Evolutionary conservation across 2,888 invertebrate genomes (phyloP), one percentile per base, ranked within the genome.

Genomic region (Conops quadrifasciatus): DNA sequence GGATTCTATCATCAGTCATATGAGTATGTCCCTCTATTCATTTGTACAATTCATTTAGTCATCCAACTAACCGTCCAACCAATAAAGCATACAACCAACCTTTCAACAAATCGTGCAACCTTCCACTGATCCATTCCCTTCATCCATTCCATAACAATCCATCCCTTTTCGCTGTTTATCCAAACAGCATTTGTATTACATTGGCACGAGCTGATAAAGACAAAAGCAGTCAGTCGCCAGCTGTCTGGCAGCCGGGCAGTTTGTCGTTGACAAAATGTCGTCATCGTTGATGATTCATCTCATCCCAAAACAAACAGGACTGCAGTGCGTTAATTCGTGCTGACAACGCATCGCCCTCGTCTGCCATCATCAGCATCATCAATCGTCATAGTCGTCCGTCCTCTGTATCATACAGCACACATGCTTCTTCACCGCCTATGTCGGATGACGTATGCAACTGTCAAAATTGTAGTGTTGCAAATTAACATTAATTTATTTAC

Each of bases 401-500:
- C 21, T 53, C n/a, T 19, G 9, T n/a, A 11, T 53, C 53, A n/a
- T 19, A 5, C 15, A 1, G n/a, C 16, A 4, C 4, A 49, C 53
- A 11, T 51, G 51, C 51, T 15, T 26, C 30, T 36, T 9, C 36
- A 36, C 9, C 36, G 9, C 9, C 9, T 36, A 30, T n/a, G 19
- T 28, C 51, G 65, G 19, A 62, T 62, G 30, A 66, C 53, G 36
- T 66, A 63, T 53, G 62, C 45, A 26, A 62, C 60, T 68, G 62
- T 68, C 43, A 51, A 60, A 63, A 68, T 62, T 36, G 28, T 19
- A 60, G 49, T 59, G 51, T 51, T 51, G 51, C 62, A 62, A 68
- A 68, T 68, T 68, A 62, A 62, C 62, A 51, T 51, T 62, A 68
- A 68, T 68, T 68, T 68, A 68, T 68, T 68, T 68, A 62, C 49